Base-by-base conservation (phyloP, 2,113 vertebrate genomes). In the Lepisosteus oculatus region DNA sequence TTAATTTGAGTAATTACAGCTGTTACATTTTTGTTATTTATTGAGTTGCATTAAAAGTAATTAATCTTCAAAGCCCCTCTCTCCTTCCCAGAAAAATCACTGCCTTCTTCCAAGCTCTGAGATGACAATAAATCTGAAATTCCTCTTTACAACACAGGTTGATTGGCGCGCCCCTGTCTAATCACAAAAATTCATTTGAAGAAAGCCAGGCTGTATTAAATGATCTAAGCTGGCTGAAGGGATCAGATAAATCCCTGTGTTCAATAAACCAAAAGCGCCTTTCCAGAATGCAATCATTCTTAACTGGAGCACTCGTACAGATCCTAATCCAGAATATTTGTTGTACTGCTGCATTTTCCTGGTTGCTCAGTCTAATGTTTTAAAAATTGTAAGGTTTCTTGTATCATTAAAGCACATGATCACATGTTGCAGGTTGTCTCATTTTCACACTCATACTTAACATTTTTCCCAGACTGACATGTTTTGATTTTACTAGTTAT, bases 241-340 rank as follows among this genome's bases (percentile, higher is more conserved):
- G 87, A 91, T 91, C 86, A 89, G 89, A 93, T 82, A 90, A 90
- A 86, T 86, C 86, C 85, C 83, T 73, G 74, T 81, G 81, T 90
- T 93, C 90, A 89, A 90, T 85, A 90, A 85, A 80, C 70, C 72
- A 89, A 88, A 29, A 90, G 88, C 86, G 83, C 87, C 86, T 90
- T 90, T 87, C 86, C 83, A 84, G 71, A 88, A 84, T 71, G 88
- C 88, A 90, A 91, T 91, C 88, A 87, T 87, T 89, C 88, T 86
- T 85, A 89, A 87, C 87, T 75, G 84, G 78, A 74, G 74, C 76
- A 85, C 67, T 79, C 88, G 80, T 74, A 82, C 84, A 85, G 86
- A 89, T 88, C 86, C 86, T 90, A 91, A 90, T 90, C 90, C 86
- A 41, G 75, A 83, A 84, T 89, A 86, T 89, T 84, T 89, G 84